Evolutionary conservation across 2,113 vertebrate genomes (phyloP), one percentile per base, ranked within the genome.

Genomic region (Charadrius vociferus): DNA sequence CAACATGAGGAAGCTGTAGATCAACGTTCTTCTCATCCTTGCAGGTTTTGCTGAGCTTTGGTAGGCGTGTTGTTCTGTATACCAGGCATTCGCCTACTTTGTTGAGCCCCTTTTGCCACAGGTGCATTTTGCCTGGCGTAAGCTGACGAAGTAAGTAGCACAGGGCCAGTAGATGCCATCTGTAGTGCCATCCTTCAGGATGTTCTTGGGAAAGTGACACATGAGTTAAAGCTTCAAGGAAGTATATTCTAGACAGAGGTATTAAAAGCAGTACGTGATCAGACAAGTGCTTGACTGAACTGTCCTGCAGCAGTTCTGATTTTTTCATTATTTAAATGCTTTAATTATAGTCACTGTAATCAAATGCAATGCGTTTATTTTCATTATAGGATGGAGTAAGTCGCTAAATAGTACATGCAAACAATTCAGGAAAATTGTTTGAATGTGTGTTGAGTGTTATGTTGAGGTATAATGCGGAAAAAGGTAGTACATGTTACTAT

Each of bases 1-100:
- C 18, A 47, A 0, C 0, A 0, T 2, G 41, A 70, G 45, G 50
- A 85, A 74, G 4, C 36, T 77, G 14, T 41, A n/a, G 34, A 6
- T 73, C 27, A 50, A 4, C 0, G 4, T 12, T 61, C 37, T 62
- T 43, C 10, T 71, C 14, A 4, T 71, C 87, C 49, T 21, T 72
- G 59, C 7, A 62, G 72, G 6, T 78, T 62, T 82, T 52, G 19
- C 75, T 88, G 52, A 77, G 36, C 66, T 71, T 62, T 82, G 30
- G 7, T 52, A 68, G 47, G 14, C 1, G 0, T 16, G 12, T 22
- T 70, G 18, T 45, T 72, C 49, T 12, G 0, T 52, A 21, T 41
- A 26, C 58, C 45, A 27, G 32, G 18, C 43, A 30, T 77, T 92
- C 41, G 23, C 20, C 83, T 83, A 13, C 63, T 84, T 62, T 45